Evolutionary conservation across 2,888 invertebrate species (phyloP), one percentile per base, ranked within the genome.

Genomic region (Phragmatobia fuliginosa): DNA sequence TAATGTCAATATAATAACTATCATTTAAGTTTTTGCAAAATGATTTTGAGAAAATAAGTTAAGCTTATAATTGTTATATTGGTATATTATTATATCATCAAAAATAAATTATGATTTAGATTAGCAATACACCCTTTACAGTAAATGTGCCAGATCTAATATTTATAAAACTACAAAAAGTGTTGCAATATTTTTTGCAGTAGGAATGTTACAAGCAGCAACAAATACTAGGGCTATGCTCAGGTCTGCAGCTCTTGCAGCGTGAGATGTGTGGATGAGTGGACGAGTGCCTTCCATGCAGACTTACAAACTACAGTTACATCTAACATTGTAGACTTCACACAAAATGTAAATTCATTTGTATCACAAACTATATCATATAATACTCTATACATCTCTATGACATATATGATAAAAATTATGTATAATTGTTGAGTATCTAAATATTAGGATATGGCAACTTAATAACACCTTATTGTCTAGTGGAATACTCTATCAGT

Each of bases 391-490:
- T 91, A 89, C 85, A 85, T 90, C 82, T 90, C 90, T 92, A 91
- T 89, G 90, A 52, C 89, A 89, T 91, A 90, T 87, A 86, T 87
- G 81, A 83, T 80, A 86, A 88, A n/a, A 88, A 81, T 85, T 85
- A 88, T 91, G 87, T 92, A 92, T 91, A 91, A 89, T 89, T 90
- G 89, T 91, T 90, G 92, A 94, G 93, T 94, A 93, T 93, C 94
- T 94, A 93, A 93, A 91, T 88, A 92, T 91, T 93, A 93, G 90
- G 93, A 93, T 94, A 94, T 94, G 94, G 94, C 94, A 94, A 94
- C 93, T 93, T 93, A 94, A 91, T 81, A 91, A 91, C 90, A 91
- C 91, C 94, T 94, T 94, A 94, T 94, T 94, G 94, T 94, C 94
- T 94, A 94, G 85, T 94, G 94, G 93, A 94, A 94, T 93, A 91